Base-by-base conservation (phyloP, 2,113 vertebrate species). In the Oreochromis tanganicae region DNA sequence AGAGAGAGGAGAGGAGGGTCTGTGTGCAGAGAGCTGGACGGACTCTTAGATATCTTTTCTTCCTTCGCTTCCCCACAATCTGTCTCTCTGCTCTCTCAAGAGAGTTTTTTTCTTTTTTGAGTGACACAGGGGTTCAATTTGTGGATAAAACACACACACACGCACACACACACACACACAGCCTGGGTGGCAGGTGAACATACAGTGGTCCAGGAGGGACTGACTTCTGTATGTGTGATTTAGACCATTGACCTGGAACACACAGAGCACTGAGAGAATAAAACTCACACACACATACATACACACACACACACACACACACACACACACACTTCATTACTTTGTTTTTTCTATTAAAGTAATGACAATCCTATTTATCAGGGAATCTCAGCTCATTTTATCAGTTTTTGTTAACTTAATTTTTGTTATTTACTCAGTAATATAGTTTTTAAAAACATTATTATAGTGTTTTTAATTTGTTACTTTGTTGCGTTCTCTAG, bases 171-270 rank as follows among this genome's bases (percentile, higher is more conserved):
- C 85, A 75, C 78, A 66, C 81, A 63, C 36, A 54, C 84, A 78
- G 41, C 9, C 71, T 11, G 54, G 73, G 88, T 83, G 88, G 83
- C 81, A 91, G 87, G 89, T 92, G 91, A 91, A 73, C 89, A 81
- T 87, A 63, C 73, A 84, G 85, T 79, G 80, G 87, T 89, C 80
- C 82, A 34, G 86, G 83, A 82, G 84, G 86, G 80, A 34, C 29
- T 85, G 19, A 78, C 66, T 81, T 56, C 85, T 89, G 83, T 90
- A 79, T 81, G 85, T 91, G 91, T 81, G 93, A 93, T 94, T 87
- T 87, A 87, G 88, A 89, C 84, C 93, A 81, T 8, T 91, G 93
- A 94, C 92, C 94, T 91, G 87, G 90, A 94, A 94, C 93, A 93
- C 92, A 87, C 73, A 90, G 87, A 84, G 63, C 81, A 57, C 88